These are phyloP conservation scores for Brevipalpus yothersi DNA, from an alignment of 1,140 invertebrate genomes.

Conservation along the genomic window DNA sequence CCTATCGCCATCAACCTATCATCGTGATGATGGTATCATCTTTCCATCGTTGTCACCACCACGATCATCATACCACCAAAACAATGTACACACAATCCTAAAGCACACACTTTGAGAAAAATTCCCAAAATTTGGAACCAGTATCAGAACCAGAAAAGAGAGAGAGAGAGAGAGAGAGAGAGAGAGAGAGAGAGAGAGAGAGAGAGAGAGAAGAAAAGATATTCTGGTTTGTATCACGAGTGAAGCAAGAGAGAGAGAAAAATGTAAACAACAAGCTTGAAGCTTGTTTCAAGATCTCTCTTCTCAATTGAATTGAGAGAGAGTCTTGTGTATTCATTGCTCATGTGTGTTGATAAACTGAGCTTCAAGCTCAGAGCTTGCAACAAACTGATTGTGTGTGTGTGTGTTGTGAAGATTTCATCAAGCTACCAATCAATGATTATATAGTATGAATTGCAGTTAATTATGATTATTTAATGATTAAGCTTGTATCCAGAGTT, in stretches of 20 bases:
- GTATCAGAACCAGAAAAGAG: neutral
- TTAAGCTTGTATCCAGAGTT: neutral
- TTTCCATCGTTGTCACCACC: no score
- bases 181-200: neutral
- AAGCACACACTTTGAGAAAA: neutral
- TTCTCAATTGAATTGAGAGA: neutral
- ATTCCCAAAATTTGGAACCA: neutral
- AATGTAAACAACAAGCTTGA: neutral
- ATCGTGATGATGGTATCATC: no score
- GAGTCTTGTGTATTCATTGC: neutral
- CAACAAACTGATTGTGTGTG: neutral
- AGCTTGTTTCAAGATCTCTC: neutral
- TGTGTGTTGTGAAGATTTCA: neutral
- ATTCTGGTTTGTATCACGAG: neutral
- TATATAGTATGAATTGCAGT: neutral
- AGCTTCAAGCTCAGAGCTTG: neutral
- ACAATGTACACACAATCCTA: neutral
- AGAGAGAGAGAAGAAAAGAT: neutral
- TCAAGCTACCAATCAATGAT: neutral
- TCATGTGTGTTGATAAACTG: neutral
- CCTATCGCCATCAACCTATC: no score
- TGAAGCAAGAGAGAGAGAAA: neutral
- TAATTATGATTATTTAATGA: neutral
- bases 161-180: neutral
- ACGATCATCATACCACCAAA: neutral